Evolutionary conservation across 2,113 vertebrate species (phyloP).

Genomic region (Camelus dromedarius): DNA sequence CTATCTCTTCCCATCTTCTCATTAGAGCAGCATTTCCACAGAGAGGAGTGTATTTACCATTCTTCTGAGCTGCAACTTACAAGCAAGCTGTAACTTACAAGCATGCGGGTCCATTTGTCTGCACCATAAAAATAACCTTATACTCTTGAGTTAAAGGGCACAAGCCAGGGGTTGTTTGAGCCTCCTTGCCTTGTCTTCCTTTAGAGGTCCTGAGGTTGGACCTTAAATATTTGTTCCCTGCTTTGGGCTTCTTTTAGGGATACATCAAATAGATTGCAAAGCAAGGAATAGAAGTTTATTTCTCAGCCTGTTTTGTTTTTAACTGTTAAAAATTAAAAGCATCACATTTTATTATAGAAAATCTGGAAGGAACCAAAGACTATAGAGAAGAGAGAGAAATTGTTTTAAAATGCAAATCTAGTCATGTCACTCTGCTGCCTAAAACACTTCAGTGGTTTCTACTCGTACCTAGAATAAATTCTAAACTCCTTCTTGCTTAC

Average conservation of each 20-base stretch:
- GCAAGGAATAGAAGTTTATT: background rate
- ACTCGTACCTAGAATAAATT: background rate
- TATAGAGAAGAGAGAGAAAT: background rate
- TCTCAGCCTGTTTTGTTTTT: slow-evolving; percentile 18
- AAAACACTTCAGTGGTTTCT: background rate
- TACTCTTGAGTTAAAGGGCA: background rate
- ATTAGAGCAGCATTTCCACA: background rate
- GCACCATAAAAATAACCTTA: slow-evolving; percentile 38
- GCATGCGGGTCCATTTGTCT: slow-evolving; percentile 12
- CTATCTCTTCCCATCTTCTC: background rate
- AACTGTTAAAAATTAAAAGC: background rate
- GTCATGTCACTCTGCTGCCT: background rate
- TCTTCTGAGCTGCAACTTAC: background rate
- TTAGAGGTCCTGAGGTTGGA: background rate
- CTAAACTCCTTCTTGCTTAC: background rate
- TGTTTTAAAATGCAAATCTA: background rate
- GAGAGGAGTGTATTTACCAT: slow-evolving; percentile 7
- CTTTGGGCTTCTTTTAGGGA: background rate
- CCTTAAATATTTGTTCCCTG: too few relatives aligned
- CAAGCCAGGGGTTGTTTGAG: background rate
- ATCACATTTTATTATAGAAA: background rate
- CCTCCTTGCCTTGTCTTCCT: background rate
- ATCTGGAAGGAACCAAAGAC: background rate
- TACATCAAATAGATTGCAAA: background rate
- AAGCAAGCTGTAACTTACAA: background rate